Evolutionary conservation across 64 coral and sea anemone genomes (phyloP).

Genomic region (Pocillopora damicornis): DNA sequence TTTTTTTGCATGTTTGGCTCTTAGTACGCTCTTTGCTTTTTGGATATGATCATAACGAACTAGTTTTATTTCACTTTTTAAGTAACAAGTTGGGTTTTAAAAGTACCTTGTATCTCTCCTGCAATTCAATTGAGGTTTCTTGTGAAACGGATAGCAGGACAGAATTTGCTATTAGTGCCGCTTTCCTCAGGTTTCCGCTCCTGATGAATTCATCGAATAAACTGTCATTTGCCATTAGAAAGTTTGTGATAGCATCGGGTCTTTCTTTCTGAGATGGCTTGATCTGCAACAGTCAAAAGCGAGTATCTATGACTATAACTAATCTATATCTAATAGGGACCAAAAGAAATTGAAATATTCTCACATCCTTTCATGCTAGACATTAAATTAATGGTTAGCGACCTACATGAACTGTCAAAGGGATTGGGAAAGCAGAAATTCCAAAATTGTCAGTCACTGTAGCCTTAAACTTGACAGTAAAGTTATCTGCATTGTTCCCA

Average conservation of each 20-base stretch:
- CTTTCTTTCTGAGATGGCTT: background rate
- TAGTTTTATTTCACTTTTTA: too few relatives aligned
- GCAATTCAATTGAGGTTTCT: background rate
- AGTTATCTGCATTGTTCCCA: too few relatives aligned
- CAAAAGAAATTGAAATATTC: background rate
- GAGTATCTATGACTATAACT: background rate
- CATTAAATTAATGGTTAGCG: too few relatives aligned
- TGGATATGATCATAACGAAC: too few relatives aligned
- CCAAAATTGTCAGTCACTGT: too few relatives aligned
- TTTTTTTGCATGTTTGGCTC: too few relatives aligned
- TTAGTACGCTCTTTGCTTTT: too few relatives aligned
- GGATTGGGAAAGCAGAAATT: too few relatives aligned
- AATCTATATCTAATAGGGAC: background rate
- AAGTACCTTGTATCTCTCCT: background rate
- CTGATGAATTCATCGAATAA: background rate
- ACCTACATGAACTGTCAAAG: too few relatives aligned
- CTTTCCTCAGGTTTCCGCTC: background rate
- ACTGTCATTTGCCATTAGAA: background rate
- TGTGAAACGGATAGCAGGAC: background rate
- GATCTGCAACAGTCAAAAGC: background rate
- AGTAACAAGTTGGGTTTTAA: too few relatives aligned
- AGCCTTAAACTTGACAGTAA: too few relatives aligned
- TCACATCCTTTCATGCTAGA: too few relatives aligned
- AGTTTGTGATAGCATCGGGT: background rate
- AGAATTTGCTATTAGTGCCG: slow-evolving; percentile 5